Evolutionary conservation across 2,888 invertebrate genomes (phyloP).

Genomic region (Oscheius sp.): DNA sequence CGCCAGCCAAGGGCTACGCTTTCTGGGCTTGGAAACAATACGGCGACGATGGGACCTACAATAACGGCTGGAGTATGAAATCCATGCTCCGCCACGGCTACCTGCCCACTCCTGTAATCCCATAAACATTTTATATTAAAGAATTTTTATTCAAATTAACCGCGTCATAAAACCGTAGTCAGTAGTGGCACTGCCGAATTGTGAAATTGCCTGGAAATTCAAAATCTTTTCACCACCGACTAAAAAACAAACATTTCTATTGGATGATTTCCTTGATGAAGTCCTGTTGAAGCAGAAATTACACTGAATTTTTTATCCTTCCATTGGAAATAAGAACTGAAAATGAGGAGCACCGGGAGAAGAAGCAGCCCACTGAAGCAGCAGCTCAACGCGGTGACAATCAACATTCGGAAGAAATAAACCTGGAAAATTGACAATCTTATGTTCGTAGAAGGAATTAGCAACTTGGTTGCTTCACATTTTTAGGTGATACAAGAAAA

Average conservation of each 20-base stretch:
- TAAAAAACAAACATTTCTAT: not conserved
- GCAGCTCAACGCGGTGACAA: conserved; percentile 18
- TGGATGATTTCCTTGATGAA: not conserved
- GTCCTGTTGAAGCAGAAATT: too few species aligned
- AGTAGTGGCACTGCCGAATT: not conserved
- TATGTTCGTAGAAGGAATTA: too few species aligned
- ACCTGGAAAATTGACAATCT: conserved; percentile 23
- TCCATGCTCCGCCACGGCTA: conserved; percentile 9
- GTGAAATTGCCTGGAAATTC: not conserved
- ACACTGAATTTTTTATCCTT: too few species aligned
- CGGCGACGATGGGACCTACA: conserved; percentile 22
- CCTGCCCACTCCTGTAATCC: not conserved
- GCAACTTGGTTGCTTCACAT: too few species aligned
- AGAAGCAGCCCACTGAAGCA: conserved; percentile 18
- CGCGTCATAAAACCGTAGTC: conserved; percentile 2
- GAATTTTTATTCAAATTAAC: not conserved
- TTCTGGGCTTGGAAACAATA: conserved; percentile 22
- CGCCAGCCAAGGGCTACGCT: not conserved
- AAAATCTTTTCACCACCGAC: too few species aligned
- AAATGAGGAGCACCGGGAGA: conserved; percentile 6
- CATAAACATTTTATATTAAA: not conserved
- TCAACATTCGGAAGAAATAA: conserved; percentile 30
- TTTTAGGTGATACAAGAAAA: too few species aligned
- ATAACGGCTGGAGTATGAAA: conserved; percentile 23
- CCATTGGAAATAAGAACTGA: too few species aligned